phyloP scores from a whole-genome alignment of 2,888 invertebrate genomes.

The Erannis defoliaria region DNA sequence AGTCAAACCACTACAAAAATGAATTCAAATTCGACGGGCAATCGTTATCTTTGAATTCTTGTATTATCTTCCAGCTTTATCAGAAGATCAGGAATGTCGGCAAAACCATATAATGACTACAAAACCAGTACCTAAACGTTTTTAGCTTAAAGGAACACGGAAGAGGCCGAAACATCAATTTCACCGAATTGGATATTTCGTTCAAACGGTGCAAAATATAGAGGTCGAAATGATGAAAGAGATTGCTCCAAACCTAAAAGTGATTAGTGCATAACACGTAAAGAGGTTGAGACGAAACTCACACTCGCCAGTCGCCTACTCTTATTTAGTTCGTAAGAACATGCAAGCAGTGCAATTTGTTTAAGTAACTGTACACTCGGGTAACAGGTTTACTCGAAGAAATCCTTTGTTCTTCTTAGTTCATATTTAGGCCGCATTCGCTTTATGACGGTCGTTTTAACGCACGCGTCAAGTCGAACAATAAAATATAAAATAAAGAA shows the following conservation, averaged over 20 bases:
- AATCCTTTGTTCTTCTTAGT: constrained; percentile 26
- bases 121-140: too few species aligned
- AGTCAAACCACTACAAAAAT: too few species aligned
- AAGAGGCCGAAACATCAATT: too few species aligned
- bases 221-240: too few species aligned
- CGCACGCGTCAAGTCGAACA: constrained; percentile 69
- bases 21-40: too few species aligned
- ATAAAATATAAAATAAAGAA: constrained; percentile 76
- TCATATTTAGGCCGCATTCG: constrained; percentile 27
- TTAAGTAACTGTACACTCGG: constrained; percentile 6
- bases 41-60: too few species aligned
- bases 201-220: too few species aligned
- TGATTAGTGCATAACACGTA: neutral
- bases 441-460: constrained; percentile 47
- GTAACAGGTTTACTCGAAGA: constrained; percentile 10
- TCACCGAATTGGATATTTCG: too few species aligned
- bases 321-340: neutral
- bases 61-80: too few species aligned
- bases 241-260: neutral
- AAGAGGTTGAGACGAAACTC: neutral
- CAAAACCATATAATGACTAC: too few species aligned
- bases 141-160: too few species aligned
- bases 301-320: neutral
- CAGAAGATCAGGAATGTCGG: too few species aligned
- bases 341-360: constrained; percentile 2